Evolutionary conservation across 1,140 invertebrate genomes (phyloP), one percentile per base, ranked within the genome.

Genomic region (Lepidotrigona ventralis): DNA sequence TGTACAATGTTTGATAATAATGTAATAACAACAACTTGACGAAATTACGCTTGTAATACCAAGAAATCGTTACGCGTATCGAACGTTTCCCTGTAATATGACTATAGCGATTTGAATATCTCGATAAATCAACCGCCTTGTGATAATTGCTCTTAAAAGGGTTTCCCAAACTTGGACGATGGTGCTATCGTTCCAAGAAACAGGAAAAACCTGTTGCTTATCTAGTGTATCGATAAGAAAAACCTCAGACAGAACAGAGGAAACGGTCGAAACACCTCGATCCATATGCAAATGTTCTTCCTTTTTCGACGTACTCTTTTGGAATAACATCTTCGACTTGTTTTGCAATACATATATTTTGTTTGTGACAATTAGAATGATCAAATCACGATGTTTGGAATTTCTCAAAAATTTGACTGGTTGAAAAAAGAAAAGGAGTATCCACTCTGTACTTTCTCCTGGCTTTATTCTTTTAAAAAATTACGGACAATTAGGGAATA

Each of bases 81-180:
- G 54, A 56, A 56, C 33, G 19, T 23, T 81, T 81, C 80, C 29
- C 29, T 15, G 53, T n/a, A 80, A 14, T 12, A 26, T 29, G 39
- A 73, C 60, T 39, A 15, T 63, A 21, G 0, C 39, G 1, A 6
- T 53, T 23, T 39, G 5, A n/a, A 39, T 0, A 8, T 66, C 46
- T 19, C 15, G 17, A 39, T 64, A 51, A 74, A 54, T 68, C 63
- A 68, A 5, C 1, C 8, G 2, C 14, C 8, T 19, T 1, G 21
- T 5, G 5, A 54, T n/a, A 33, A n/a, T 19, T 3, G 8, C 12
- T 21, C 23, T n/a, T 53, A 21, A 1, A 12, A 9, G 74, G 64
- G 9, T 53, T 82, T 78, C 33, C 73, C 64, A 15, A 77, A 82
- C 21, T 71, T n/a, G 2, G 0, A 29, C 14, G 19, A 23, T 6